A percentile compares a stretch with the other conserved stretches of the same genome.
Conservation (phyloP, 1,140 invertebrate genomes). For the Rhagoletis zephyria region DNA sequence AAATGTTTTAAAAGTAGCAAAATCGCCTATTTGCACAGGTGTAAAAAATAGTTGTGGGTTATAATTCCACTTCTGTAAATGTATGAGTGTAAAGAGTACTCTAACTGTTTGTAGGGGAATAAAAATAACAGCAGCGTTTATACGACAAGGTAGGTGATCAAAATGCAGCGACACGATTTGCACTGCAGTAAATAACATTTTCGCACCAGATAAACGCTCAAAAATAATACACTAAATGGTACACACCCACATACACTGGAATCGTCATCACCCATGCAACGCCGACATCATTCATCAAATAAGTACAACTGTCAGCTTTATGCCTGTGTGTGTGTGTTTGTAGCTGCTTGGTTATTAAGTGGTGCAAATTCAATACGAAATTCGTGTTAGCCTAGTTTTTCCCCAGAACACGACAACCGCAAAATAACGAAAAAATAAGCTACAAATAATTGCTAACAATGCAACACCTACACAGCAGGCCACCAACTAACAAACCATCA, state of each 20-base stretch:
- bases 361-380: constrained; percentile 8
- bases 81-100: background rate
- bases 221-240: background rate
- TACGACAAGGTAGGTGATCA: background rate
- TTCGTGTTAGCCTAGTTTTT: constrained; percentile 40
- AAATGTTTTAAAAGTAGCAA: background rate
- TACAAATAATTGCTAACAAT: constrained; percentile 20
- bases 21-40: constrained; percentile 46
- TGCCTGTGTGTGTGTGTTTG: background rate
- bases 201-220: background rate
- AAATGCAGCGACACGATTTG: constrained; percentile 39
- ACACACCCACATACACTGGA: background rate
- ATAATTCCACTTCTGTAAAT: background rate
- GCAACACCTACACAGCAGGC: constrained; percentile 26
- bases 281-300: background rate
- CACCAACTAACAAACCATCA: background rate
- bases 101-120: background rate
- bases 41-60: constrained; percentile 18
- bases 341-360: constrained; percentile 2
- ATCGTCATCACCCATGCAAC: too few relatives aligned
- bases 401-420: background rate
- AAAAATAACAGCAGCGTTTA: background rate
- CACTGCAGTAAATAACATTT: constrained; percentile 2
- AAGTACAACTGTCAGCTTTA: background rate
- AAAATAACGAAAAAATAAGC: background rate